Base-by-base conservation (phyloP, 2,113 vertebrate genomes). In the Sphaerodactylus townsendi region DNA sequence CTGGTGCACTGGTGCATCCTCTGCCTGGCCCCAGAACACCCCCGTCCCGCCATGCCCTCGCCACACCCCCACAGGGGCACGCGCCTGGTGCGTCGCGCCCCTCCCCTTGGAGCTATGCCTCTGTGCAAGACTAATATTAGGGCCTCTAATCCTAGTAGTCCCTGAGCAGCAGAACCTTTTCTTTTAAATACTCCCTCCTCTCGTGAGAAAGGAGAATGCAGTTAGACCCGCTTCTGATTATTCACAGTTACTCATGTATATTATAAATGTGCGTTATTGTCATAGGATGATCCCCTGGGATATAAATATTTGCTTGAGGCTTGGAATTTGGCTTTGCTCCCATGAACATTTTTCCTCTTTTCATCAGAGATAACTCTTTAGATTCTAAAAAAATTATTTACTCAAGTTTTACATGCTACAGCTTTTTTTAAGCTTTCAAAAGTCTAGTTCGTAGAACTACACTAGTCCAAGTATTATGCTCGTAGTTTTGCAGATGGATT, bases 301-400 rank as follows among this genome's bases (percentile, higher is more conserved):
- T 44, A 17, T 44, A 62, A 10, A 79, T 64, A 70, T 21, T 72
- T 10, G 0, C 41, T 81, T 74, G 74, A 70, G 33, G 75, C 28
- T 0, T 50, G 21, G 82, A 90, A 89, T 73, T 76, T 90, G 56
- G 15, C 39, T 33, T 74, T 86, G 70, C 73, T 5, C 17, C 33
- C 62, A 76, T 46, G 77, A 91, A 73, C 77, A 65, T 17, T n/a
- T 56, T n/a, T 59, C 65, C 56, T 48, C 2, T 92, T 86, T 82
- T 73, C 41, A 64, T 1, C 74, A 0, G 2, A 90, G 82, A 3
- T 53, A 84, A 80, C 46, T 88, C 59, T 64, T 46, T 7, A 50
- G 39, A 59, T 77, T 37, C 69, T 33, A 70, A 75, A 65, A 28
- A n/a, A 48, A 84, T 2, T 56, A 1, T 23, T 0, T 2, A 56